A percentile compares a stretch with the other conserved stretches of the same genome.
phyloP scores from a whole-genome alignment of 2,888 invertebrate species.

The Vanessa cardui region DNA sequence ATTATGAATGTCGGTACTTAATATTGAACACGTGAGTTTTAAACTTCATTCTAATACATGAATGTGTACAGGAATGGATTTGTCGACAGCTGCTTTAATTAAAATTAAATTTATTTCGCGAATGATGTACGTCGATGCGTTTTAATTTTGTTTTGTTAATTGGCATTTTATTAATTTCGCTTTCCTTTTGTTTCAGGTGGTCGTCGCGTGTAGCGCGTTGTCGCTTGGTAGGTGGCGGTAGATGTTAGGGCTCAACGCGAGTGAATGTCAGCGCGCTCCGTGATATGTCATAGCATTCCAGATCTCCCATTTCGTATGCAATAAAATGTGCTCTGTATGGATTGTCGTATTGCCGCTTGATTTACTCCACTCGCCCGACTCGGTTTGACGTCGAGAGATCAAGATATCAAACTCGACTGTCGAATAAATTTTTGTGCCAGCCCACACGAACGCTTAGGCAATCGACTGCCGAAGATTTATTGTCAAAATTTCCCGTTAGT shows the following conservation, averaged over 20 bases:
- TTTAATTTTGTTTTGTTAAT: constrained; percentile 57
- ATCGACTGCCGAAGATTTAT: constrained; percentile 81
- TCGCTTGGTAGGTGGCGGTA: constrained; percentile 65
- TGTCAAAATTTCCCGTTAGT: constrained; percentile 82
- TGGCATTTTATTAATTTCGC: constrained; percentile 83
- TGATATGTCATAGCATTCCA: constrained; percentile 40
- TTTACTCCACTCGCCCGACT: constrained; percentile 51
- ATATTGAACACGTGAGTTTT: neutral
- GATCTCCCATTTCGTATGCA: constrained; percentile 39
- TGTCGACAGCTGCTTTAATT: constrained; percentile 13
- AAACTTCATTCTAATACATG: neutral
- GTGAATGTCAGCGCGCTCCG: constrained; percentile 58
- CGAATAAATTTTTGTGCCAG: constrained; percentile 76
- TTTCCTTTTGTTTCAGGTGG: constrained; percentile 83
- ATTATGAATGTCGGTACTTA: neutral
- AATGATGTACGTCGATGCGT: constrained; percentile 37
- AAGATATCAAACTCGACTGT: constrained; percentile 77
- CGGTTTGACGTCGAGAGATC: constrained; percentile 67
- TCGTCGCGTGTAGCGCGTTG: constrained; percentile 67
- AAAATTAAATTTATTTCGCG: constrained; percentile 48
- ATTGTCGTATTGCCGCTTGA: constrained; percentile 52
- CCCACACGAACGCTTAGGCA: constrained; percentile 81
- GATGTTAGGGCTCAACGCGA: constrained; percentile 20
- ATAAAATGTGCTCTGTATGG: constrained; percentile 40
- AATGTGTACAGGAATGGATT: neutral